A percentile compares a stretch with the other conserved stretches of the same genome.
These are phyloP conservation scores for Metaphire vulgaris DNA, from an alignment of 1,140 invertebrate genomes.

Conservation along the genomic window DNA sequence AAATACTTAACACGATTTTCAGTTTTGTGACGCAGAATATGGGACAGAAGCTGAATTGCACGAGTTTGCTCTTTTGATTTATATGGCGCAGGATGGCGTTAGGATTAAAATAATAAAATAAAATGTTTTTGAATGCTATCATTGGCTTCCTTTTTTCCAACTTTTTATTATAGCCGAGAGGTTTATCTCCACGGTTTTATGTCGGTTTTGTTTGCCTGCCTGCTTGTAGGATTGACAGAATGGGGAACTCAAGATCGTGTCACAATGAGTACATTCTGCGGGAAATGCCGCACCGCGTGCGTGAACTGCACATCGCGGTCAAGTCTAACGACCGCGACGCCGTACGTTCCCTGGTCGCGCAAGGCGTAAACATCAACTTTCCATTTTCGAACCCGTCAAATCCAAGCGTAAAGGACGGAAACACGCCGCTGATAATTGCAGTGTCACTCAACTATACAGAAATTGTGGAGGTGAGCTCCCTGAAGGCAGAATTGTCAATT, in stretches of 20 bases:
- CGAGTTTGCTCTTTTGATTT: no score
- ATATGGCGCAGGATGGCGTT: no score
- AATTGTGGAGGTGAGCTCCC: slow-evolving; percentile 46
- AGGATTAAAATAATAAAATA: no score
- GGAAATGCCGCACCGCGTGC: slow-evolving; percentile 46
- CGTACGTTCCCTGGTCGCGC: slow-evolving; percentile 35
- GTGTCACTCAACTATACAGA: slow-evolving; percentile 50
- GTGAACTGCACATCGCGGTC: slow-evolving; percentile 48
- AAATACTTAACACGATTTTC: no score
- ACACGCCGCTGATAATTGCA: slow-evolving; percentile 47
- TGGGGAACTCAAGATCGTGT: slow-evolving; percentile 47
- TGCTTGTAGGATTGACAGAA: slow-evolving; percentile 16
- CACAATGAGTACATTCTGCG: slow-evolving; percentile 40
- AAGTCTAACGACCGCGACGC: slow-evolving; percentile 46
- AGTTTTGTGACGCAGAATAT: no score
- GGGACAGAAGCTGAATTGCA: no score
- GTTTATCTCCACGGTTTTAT: no score
- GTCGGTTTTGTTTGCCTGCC: no score
- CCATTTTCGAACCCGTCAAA: slow-evolving; percentile 49
- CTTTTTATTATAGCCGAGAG: no score
- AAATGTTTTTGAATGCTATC: no score
- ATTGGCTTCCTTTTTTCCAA: no score
- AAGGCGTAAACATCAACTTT: slow-evolving; percentile 47
- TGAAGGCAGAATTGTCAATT: no score
- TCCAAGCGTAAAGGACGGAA: slow-evolving; percentile 49